phyloP scores from a whole-genome alignment of 2,113 vertebrate genomes.

The Axis porcinus region DNA sequence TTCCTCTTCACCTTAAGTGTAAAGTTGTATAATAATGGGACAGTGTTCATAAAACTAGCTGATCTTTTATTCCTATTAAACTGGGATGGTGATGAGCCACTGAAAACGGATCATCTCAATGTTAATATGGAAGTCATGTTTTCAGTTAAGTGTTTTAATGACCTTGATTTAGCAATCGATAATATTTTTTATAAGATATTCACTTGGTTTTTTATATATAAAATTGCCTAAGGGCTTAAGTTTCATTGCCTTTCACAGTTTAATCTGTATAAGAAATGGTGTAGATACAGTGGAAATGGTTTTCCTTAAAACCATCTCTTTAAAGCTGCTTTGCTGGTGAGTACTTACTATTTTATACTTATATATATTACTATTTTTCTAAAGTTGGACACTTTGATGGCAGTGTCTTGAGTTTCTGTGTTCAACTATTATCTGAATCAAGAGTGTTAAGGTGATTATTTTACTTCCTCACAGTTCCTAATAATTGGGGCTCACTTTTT shows the following conservation, averaged over 20 bases:
- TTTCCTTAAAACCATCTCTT: slow-evolving; percentile 70
- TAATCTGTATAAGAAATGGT: slow-evolving; percentile 65
- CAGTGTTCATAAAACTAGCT: neutral
- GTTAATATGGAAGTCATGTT: neutral
- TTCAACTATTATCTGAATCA: neutral
- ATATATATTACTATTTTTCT: neutral
- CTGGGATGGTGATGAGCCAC: neutral
- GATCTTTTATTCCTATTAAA: neutral
- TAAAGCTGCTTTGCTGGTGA: slow-evolving; percentile 70
- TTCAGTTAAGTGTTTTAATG: slow-evolving; percentile 5
- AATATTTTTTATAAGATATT: neutral
- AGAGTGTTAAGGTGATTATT: neutral
- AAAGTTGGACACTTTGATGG: neutral
- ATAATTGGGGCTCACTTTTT: neutral
- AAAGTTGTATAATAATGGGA: neutral
- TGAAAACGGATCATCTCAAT: neutral
- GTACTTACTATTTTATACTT: slow-evolving; percentile 65
- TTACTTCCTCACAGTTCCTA: neutral
- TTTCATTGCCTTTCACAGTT: slow-evolving; percentile 71
- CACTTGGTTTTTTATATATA: neutral
- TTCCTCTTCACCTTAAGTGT: neutral
- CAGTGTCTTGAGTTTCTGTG: neutral
- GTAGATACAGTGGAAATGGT: slow-evolving; percentile 60
- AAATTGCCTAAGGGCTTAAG: slow-evolving; percentile 50
- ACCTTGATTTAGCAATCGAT: neutral